These are phyloP conservation scores for Alcedo atthis DNA, from an alignment of 2,797 vertebrate species.

Conservation along the genomic window DNA sequence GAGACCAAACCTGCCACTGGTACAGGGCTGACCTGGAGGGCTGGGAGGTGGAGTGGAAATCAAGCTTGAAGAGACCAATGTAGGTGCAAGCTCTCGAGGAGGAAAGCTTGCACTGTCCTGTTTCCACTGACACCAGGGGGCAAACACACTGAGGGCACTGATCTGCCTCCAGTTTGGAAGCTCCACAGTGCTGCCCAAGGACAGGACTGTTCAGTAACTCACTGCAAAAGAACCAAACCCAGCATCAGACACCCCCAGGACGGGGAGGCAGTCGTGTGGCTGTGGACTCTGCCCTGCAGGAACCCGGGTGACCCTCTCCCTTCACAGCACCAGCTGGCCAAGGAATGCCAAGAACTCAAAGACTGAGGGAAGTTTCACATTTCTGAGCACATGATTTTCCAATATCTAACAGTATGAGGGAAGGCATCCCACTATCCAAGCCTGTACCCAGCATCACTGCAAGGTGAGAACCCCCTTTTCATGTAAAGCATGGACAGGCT, in stretches of 20 bases:
- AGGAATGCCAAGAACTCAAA: background rate
- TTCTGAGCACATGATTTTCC: background rate
- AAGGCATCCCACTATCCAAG: rapidly evolving
- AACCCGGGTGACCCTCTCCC: background rate
- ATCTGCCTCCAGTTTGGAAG: rapidly evolving
- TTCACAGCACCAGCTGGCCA: background rate
- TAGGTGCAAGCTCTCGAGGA: background rate
- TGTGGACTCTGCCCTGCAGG: background rate
- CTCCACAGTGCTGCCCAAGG: background rate
- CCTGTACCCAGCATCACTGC: background rate
- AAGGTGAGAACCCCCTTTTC: background rate
- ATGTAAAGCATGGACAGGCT: background rate
- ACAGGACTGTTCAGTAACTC: rapidly evolving
- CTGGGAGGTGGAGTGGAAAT: no score
- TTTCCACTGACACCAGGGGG: background rate
- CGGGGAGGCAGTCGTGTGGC: rapidly evolving
- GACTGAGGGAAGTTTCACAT: background rate
- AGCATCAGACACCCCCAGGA: background rate
- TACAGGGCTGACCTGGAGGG: no score
- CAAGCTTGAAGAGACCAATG: background rate
- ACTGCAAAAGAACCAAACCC: background rate
- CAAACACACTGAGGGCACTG: background rate
- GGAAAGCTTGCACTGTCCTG: background rate
- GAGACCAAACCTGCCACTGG: background rate
- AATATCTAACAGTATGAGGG: background rate